Base-by-base conservation (phyloP, 1,140 invertebrate species). In the Muscidifurax raptorellus region DNA sequence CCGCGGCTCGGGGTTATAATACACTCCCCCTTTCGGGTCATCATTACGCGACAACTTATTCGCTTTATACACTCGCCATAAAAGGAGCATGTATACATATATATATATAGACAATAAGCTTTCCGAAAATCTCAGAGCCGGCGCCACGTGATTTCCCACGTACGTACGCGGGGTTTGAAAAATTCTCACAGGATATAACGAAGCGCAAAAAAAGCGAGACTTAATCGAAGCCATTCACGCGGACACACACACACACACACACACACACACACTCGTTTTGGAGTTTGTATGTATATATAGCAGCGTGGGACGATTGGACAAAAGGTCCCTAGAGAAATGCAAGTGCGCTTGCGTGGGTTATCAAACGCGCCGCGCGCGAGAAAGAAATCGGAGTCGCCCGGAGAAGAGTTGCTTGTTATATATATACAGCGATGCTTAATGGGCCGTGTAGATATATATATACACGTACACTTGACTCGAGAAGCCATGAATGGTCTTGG, bases 221-320 rank as follows among this genome's bases (percentile, higher is more conserved):
- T 36, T 80, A 80, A 80, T 84, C 83, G 78, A 76, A 80, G 79
- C 71, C 52, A 80, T 84, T 84, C 71, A 67, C 69, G 25, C 77
- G 69, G n/a, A 32, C 36, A 59, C n/a, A n/a, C n/a, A n/a, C n/a
- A n/a, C n/a, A n/a, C n/a, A n/a, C n/a, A n/a, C n/a, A n/a, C n/a
- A n/a, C n/a, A n/a, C n/a, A n/a, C n/a, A n/a, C n/a, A 28, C 44
- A 25, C 22, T 28, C 64, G 25, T 28, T 69, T 69, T 69, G 6
- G 66, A 30, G 47, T 40, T 10, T 44, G 15, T 66, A 66, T n/a
- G 25, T 67, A 27, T 13, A 10, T 22, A 59, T 9, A 76, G 25
- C n/a, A 83, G 67, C 77, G 83, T 84, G 83, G 77, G 83, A 84
- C 67, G 47, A 52, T 0, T 52, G 25, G 2, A 79, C 32, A 84